phyloP scores from a whole-genome alignment of 2,888 invertebrate genomes.

The Acanthosepion lycidas region DNA sequence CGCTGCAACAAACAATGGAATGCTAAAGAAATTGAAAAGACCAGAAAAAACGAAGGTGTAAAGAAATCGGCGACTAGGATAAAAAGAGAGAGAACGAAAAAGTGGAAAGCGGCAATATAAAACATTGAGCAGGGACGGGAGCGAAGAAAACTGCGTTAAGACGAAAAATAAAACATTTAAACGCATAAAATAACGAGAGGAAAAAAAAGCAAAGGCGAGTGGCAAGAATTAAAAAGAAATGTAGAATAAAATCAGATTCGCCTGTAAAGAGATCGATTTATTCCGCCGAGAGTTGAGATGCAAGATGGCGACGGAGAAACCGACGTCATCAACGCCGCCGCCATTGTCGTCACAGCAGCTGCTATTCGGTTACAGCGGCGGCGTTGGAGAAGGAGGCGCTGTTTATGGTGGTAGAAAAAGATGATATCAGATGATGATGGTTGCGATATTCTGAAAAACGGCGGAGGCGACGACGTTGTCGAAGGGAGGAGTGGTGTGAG shows the following conservation, averaged over 20 bases:
- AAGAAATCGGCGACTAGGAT: background rate
- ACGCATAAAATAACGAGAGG: background rate
- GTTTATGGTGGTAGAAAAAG: background rate
- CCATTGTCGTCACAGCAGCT: background rate
- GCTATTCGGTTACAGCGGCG: background rate
- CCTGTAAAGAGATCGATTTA: slow-evolving; percentile 9
- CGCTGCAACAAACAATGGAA: background rate
- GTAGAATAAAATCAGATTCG: background rate
- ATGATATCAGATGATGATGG: background rate
- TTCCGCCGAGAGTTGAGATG: background rate
- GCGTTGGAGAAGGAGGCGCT: background rate
- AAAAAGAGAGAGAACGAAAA: background rate
- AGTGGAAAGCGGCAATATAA: background rate
- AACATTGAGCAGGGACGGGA: background rate
- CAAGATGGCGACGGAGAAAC: too few species aligned
- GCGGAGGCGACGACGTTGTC: background rate
- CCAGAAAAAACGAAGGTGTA: background rate
- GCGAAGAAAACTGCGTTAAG: background rate
- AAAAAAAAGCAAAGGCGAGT: background rate
- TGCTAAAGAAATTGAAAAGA: background rate
- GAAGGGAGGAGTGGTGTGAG: too few species aligned
- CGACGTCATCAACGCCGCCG: background rate
- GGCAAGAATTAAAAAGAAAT: background rate
- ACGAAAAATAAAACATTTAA: background rate
- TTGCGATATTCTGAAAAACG: background rate